phyloP scores from a whole-genome alignment of 1,140 invertebrate species.

The Achroia grisella region DNA sequence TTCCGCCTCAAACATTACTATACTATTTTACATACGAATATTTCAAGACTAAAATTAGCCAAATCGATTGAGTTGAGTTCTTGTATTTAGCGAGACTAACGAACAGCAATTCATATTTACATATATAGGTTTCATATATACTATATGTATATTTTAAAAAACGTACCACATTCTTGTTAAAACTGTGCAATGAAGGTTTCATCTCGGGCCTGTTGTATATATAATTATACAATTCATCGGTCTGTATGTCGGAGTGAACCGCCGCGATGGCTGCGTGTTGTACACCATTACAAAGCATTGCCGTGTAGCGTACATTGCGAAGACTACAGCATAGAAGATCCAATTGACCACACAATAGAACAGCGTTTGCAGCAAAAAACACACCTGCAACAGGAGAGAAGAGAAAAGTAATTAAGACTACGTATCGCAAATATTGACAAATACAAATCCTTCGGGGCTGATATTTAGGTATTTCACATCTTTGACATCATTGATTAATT shows the following conservation, averaged over 20 bases:
- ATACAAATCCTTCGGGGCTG: too few relatives aligned
- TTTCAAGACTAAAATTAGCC: too few relatives aligned
- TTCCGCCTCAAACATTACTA: too few relatives aligned
- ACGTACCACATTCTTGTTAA: slow-evolving; percentile 28
- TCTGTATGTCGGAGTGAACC: slow-evolving; percentile 12
- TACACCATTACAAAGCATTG: slow-evolving; percentile 31
- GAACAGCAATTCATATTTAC: too few relatives aligned
- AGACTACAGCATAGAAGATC: slow-evolving; percentile 51
- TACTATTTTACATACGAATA: too few relatives aligned
- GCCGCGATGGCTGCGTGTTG: slow-evolving; percentile 16
- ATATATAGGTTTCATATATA: too few relatives aligned
- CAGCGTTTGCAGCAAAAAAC: slow-evolving; percentile 47
- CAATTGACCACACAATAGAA: slow-evolving; percentile 53
- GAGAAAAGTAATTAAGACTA: not conserved
- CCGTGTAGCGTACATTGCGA: slow-evolving; percentile 45
- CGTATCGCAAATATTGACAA: too few relatives aligned
- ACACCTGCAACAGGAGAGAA: slow-evolving; percentile 29
- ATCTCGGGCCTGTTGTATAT: slow-evolving; percentile 38
- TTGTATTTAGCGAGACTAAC: too few relatives aligned
- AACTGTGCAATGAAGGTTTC: slow-evolving; percentile 31
- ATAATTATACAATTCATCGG: slow-evolving; percentile 41
- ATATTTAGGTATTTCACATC: too few relatives aligned
- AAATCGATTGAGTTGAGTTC: too few relatives aligned
- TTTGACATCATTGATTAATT: too few relatives aligned
- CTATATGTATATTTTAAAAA: too few relatives aligned